phyloP scores from a whole-genome alignment of 2,797 vertebrate genomes.

The Uromys caudimaculatus region DNA sequence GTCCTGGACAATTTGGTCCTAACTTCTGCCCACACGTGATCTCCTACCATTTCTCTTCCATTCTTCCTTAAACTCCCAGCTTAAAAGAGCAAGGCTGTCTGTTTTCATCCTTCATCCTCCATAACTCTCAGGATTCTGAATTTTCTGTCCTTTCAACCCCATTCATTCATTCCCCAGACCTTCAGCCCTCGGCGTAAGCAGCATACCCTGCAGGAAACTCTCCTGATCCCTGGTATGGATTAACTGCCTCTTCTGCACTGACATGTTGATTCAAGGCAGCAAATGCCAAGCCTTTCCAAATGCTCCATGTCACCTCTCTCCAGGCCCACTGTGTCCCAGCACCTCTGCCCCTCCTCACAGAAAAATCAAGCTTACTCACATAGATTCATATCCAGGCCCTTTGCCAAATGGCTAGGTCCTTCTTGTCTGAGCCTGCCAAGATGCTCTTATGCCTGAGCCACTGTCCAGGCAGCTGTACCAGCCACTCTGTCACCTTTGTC shows the following conservation, averaged over 20 bases:
- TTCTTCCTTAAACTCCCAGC: neutral
- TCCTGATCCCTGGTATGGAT: neutral
- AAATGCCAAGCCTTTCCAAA: neutral
- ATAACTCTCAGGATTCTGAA: neutral
- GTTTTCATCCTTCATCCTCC: neutral
- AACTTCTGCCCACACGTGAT: rapidly evolving
- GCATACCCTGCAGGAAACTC: neutral
- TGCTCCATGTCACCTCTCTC: neutral
- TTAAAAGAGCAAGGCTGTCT: neutral
- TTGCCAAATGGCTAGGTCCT: neutral
- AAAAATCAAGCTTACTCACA: neutral
- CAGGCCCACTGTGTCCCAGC: neutral
- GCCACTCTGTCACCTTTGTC: neutral
- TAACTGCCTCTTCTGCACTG: neutral
- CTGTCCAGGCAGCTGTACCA: neutral
- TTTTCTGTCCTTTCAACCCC: no score
- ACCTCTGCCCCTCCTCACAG: neutral
- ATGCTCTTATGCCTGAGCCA: neutral
- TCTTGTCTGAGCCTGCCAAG: neutral
- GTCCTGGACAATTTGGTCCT: neutral
- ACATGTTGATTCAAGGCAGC: neutral
- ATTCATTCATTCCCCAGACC: neutral
- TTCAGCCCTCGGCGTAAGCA: neutral
- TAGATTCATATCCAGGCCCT: neutral
- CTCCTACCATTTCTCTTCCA: neutral